phyloP scores from a whole-genome alignment of 2,113 vertebrate species.

The Thomomys bottae region DNA sequence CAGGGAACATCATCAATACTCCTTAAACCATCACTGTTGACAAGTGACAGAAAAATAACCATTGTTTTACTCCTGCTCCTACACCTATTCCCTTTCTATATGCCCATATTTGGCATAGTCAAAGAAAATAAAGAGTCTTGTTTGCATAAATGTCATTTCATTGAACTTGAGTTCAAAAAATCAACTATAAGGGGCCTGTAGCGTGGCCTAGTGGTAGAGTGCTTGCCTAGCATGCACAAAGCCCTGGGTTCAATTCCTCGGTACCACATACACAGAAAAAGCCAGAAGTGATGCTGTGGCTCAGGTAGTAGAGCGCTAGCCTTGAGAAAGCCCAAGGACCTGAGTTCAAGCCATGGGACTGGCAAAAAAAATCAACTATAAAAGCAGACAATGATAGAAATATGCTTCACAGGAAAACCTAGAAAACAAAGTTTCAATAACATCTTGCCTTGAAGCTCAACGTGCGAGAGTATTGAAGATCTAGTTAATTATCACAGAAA shows the following conservation, averaged over 20 bases:
- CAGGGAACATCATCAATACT: not conserved
- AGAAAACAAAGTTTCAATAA: not conserved
- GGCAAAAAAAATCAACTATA: conserved; percentile 20
- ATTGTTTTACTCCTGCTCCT: not conserved
- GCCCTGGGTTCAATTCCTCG: too few species aligned
- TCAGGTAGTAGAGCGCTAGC: too few species aligned
- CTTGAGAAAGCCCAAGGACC: too few species aligned
- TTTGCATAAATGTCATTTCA: not conserved
- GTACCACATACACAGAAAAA: too few species aligned
- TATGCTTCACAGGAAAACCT: not conserved
- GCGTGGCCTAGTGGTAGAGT: too few species aligned
- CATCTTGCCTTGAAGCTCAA: not conserved
- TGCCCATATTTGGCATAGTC: not conserved
- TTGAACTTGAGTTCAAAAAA: conserved; percentile 5
- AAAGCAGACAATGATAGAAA: not conserved
- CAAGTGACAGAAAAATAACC: not conserved
- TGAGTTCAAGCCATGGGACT: too few species aligned
- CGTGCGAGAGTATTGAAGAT: not conserved
- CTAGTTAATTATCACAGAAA: not conserved
- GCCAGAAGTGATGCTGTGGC: too few species aligned
- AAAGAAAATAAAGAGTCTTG: not conserved
- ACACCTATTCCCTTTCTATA: not conserved
- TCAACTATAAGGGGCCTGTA: not conserved
- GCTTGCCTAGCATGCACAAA: too few species aligned
- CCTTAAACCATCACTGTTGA: not conserved